A percentile compares a stretch with the other conserved stretches of the same genome.
These are phyloP conservation scores for Manis pentadactyla DNA, from an alignment of 2,797 vertebrate species.

Conservation along the genomic window DNA sequence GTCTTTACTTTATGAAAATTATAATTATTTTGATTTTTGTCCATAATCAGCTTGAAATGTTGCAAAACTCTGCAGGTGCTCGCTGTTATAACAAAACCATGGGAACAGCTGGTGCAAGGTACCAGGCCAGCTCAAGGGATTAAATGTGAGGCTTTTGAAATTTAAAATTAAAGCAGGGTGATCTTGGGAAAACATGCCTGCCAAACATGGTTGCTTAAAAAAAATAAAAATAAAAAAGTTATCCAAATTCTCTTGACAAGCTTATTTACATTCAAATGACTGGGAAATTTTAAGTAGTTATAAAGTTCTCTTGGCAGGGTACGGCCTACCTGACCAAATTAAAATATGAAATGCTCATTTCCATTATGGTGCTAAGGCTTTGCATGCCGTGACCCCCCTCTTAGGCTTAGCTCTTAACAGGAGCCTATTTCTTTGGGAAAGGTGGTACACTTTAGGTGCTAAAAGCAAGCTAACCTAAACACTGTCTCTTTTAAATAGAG, in stretches of 20 bases:
- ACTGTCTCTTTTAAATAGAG: conserved; percentile 23
- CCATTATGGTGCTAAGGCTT: conserved; percentile 69
- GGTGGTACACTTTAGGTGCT: conserved; percentile 32
- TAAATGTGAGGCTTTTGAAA: conserved; percentile 90
- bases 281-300: conserved; percentile 85
- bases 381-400: conserved; percentile 13
- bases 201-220: conserved; percentile 85
- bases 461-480: conserved; percentile 61
- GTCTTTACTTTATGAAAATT: conserved; percentile 87
- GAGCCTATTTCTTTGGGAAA: conserved; percentile 59
- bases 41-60: conserved; percentile 90
- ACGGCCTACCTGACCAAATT: conserved; percentile 75
- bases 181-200: conserved; percentile 87
- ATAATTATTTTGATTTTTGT: conserved; percentile 90
- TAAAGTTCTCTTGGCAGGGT: conserved; percentile 83
- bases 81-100: conserved; percentile 89
- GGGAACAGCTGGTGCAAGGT: conserved; percentile 90
- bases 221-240: conserved; percentile 83
- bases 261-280: conserved; percentile 88
- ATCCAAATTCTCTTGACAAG: conserved; percentile 84
- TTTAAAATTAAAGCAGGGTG: conserved; percentile 90
- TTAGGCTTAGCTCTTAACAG: conserved; percentile 30
- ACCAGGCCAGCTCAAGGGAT: conserved; percentile 90
- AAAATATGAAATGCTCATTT: conserved; percentile 72
- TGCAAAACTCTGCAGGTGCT: conserved; percentile 91